Evolutionary conservation across 2,113 vertebrate genomes (phyloP).

Genomic region (Vidua chalybeata): DNA sequence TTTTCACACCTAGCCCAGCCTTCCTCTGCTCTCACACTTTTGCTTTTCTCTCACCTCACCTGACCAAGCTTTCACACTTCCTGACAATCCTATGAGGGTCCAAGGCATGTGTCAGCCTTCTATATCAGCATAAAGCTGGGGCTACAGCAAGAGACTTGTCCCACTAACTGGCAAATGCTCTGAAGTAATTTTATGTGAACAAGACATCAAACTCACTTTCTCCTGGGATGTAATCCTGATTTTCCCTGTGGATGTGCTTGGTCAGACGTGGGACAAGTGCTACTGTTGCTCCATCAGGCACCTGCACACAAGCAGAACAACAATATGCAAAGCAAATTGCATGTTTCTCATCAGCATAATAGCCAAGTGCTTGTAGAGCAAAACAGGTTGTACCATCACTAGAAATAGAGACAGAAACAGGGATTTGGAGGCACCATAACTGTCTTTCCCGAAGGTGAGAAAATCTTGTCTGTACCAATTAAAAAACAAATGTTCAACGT

Average conservation of each 20-base stretch:
- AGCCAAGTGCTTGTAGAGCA: neutral
- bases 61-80: neutral
- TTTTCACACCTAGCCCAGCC: neutral
- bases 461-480: neutral
- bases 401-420: neutral
- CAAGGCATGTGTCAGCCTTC: neutral
- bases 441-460: neutral
- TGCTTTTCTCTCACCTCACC: neutral
- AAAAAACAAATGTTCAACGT: neutral
- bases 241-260: slow-evolving; percentile 93
- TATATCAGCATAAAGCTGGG: neutral
- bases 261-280: slow-evolving; percentile 92
- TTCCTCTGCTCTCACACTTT: neutral
- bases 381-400: neutral
- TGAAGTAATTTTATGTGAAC: neutral
- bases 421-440: neutral
- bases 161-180: neutral
- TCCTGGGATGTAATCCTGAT: slow-evolving; percentile 93
- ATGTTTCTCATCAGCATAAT: neutral
- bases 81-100: neutral
- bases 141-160: neutral
- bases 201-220: slow-evolving; percentile 85
- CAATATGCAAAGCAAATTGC: neutral
- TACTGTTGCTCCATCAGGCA: slow-evolving; percentile 94
- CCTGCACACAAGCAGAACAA: slow-evolving; percentile 72